Conservation (phyloP, 2,888 invertebrate genomes). For the Tanypteryx hageni region DNA sequence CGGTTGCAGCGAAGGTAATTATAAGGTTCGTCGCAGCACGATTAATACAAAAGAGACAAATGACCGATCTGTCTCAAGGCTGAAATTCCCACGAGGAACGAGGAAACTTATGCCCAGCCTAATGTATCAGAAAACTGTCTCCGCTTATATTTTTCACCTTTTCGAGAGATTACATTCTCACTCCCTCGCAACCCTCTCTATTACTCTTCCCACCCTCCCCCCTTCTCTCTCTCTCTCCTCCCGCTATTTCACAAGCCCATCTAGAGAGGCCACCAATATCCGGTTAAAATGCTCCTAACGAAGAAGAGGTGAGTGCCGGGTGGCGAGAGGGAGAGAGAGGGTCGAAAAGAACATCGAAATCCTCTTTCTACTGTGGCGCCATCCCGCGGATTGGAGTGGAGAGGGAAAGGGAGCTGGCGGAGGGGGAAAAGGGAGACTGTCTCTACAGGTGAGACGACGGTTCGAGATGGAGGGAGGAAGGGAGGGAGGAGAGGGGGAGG, state of each 20-base stretch:
- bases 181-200: not conserved
- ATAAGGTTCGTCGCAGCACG: too few species aligned
- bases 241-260: slow-evolving; percentile 30
- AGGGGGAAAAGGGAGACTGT: not conserved
- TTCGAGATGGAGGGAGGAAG: not conserved
- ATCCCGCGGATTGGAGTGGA: slow-evolving; percentile 57
- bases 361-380: slow-evolving; percentile 61
- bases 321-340: slow-evolving; percentile 6
- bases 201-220: not conserved
- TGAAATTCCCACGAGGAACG: not conserved
- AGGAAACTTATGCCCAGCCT: slow-evolving; percentile 1
- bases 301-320: slow-evolving; percentile 10
- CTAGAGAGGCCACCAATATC: slow-evolving; percentile 48
- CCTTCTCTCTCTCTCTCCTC: not conserved
- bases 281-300: slow-evolving; percentile 53
- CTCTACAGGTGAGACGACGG: slow-evolving; percentile 9
- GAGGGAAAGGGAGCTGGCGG: not conserved
- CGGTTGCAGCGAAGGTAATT: too few species aligned
- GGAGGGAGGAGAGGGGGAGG: too few species aligned
- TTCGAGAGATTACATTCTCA: not conserved
- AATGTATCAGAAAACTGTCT: slow-evolving; percentile 29
- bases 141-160: slow-evolving; percentile 32
- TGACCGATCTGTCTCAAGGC: not conserved
- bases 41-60: too few species aligned
- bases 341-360: slow-evolving; percentile 63